phyloP scores from a whole-genome alignment of 2,888 invertebrate species.

The Andricus quercusramuli region DNA sequence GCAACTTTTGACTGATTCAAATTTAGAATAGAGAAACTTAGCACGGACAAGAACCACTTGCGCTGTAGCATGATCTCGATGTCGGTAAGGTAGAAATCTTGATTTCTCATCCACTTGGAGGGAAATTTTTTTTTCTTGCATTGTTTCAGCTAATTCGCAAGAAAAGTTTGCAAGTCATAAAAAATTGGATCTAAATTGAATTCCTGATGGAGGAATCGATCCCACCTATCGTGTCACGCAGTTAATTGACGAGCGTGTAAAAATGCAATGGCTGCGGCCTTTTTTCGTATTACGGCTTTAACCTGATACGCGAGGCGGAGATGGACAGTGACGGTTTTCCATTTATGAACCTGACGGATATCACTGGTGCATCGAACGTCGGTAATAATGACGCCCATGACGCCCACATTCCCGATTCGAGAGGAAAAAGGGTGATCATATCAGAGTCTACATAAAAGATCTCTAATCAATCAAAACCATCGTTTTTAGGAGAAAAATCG shows the following conservation, averaged over 20 bases:
- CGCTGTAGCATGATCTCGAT: no score
- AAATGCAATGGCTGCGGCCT: slow-evolving; percentile 34
- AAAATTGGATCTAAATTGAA: slow-evolving; percentile 16
- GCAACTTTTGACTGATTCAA: no score
- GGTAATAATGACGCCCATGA: slow-evolving; percentile 33
- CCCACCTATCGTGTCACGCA: slow-evolving; percentile 14
- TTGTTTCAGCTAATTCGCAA: not conserved
- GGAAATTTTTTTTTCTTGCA: not conserved
- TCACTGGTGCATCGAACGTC: slow-evolving; percentile 16
- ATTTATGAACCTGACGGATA: slow-evolving; percentile 36
- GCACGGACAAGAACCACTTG: no score
- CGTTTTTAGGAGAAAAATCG: not conserved
- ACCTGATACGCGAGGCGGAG: slow-evolving; percentile 27
- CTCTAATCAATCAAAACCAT: not conserved
- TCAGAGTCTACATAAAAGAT: not conserved
- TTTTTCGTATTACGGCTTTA: slow-evolving; percentile 37
- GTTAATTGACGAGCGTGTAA: slow-evolving; percentile 39
- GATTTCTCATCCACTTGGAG: no score
- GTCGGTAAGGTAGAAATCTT: no score
- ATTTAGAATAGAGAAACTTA: no score
- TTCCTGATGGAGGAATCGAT: slow-evolving; percentile 10
- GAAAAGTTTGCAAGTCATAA: slow-evolving; percentile 15
- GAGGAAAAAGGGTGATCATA: not conserved
- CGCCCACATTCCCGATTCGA: not conserved
- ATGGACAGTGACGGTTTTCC: slow-evolving; percentile 30